phyloP scores from a whole-genome alignment of 2,113 vertebrate species.

The Uropsilus gracilis region DNA sequence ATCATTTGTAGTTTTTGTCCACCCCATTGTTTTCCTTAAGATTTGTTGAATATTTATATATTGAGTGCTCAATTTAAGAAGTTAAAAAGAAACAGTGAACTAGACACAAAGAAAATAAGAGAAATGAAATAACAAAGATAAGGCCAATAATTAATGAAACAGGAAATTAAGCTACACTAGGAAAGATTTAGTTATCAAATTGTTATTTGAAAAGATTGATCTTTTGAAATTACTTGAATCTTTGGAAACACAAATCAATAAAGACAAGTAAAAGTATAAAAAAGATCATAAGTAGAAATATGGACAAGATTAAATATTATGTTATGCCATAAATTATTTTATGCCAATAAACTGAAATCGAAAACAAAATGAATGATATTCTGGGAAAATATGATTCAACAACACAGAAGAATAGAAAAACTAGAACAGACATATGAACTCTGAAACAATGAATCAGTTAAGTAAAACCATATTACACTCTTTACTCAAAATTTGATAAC shows the following conservation, averaged over 20 bases:
- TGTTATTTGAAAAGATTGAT: not conserved
- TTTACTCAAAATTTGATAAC: not conserved
- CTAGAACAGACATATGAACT: not conserved
- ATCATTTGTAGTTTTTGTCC: too few relatives aligned
- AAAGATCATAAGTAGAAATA: not conserved
- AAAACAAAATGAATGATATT: not conserved
- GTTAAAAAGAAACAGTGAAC: not conserved
- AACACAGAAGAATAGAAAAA: slow-evolving; percentile 9
- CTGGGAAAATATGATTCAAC: not conserved
- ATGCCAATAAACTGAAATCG: not conserved
- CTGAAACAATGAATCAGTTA: not conserved
- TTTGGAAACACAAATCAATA: not conserved
- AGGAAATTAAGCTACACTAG: not conserved
- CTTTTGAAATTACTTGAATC: not conserved
- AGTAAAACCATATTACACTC: not conserved
- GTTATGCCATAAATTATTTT: not conserved
- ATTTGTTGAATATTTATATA: not conserved
- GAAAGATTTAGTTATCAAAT: not conserved
- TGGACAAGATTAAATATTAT: not conserved
- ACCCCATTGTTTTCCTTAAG: too few relatives aligned
- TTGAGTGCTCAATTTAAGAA: not conserved
- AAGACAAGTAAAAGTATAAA: not conserved
- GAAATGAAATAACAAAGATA: not conserved
- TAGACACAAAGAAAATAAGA: not conserved
- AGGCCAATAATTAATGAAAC: not conserved